phyloP scores from a whole-genome alignment of 1,140 invertebrate species.

The Gryon sp. region DNA sequence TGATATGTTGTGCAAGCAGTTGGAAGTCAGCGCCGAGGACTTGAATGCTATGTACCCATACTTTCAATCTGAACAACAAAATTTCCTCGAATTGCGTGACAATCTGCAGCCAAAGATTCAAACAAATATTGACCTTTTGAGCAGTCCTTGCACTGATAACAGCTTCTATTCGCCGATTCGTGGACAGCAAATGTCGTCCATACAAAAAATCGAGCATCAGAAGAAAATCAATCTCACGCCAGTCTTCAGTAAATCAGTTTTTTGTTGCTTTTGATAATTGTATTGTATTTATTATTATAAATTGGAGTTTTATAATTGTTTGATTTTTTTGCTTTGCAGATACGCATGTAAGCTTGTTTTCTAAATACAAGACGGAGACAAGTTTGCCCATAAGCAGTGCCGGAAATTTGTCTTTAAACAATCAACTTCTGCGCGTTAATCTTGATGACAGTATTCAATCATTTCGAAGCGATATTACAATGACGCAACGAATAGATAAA shows the following conservation, averaged over 20 bases:
- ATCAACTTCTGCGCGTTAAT: conserved; percentile 9
- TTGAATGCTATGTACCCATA: not conserved
- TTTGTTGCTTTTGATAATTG: not conserved
- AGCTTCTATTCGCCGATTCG: not conserved
- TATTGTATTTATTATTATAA: not conserved
- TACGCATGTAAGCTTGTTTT: conserved; percentile 16
- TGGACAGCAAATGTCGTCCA: not conserved
- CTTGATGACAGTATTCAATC: conserved; percentile 12
- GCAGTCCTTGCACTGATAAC: not conserved
- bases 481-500: not conserved
- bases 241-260: conserved; percentile 1
- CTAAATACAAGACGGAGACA: conserved; percentile 20
- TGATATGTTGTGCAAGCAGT: not conserved
- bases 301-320: conserved; percentile 1
- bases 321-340: conserved; percentile 2
- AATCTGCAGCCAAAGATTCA: too few relatives aligned
- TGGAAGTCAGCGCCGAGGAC: not conserved
- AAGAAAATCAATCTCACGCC: conserved; percentile 32
- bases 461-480: not conserved
- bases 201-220: conserved; percentile 14
- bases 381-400: not conserved
- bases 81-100: not conserved
- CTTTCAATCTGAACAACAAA: not conserved
- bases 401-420: too few relatives aligned
- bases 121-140: too few relatives aligned